These are phyloP conservation scores for Stegastes partitus DNA, from an alignment of 2,113 vertebrate genomes.

Conservation along the genomic window DNA sequence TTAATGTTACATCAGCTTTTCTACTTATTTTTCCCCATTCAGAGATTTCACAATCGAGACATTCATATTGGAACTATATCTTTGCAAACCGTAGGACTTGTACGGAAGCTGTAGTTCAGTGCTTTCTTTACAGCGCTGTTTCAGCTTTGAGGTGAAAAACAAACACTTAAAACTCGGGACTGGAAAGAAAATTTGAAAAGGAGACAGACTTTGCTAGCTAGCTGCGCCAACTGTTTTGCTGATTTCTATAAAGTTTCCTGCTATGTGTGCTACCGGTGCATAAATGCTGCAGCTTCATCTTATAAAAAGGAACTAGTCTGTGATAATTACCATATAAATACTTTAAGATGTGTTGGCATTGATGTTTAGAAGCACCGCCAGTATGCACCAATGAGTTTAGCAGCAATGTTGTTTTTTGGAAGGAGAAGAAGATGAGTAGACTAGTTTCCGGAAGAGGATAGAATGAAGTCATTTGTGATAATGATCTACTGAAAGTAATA, in stretches of 20 bases:
- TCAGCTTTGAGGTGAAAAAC: conserved; percentile 5
- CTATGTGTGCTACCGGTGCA: conserved; percentile 30
- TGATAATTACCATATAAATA: conserved; percentile 65
- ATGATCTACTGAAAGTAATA: conserved; percentile 28
- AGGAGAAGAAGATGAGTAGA: conserved; percentile 11
- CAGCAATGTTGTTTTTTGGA: not conserved
- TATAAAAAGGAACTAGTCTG: conserved; percentile 52
- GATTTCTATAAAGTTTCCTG: conserved; percentile 47
- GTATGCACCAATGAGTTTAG: not conserved
- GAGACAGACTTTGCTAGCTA: not conserved
- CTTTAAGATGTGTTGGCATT: conserved; percentile 43
- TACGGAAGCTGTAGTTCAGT: not conserved
- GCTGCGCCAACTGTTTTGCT: conserved; percentile 19
- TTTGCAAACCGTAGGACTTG: not conserved
- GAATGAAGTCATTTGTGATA: not conserved
- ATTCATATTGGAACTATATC: not conserved
- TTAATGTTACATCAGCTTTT: not conserved
- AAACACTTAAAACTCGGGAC: not conserved
- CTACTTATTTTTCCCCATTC: not conserved
- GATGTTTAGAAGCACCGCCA: conserved; percentile 22
- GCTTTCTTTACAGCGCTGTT: not conserved
- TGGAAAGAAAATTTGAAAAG: not conserved
- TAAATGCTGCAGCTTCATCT: conserved; percentile 32
- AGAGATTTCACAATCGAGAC: not conserved
- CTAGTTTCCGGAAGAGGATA: conserved; percentile 10